Percentiles rank a stretch among this genome's conserved stretches.
phyloP scores from a whole-genome alignment of 2,797 vertebrate genomes.

The Alectoris magna region DNA sequence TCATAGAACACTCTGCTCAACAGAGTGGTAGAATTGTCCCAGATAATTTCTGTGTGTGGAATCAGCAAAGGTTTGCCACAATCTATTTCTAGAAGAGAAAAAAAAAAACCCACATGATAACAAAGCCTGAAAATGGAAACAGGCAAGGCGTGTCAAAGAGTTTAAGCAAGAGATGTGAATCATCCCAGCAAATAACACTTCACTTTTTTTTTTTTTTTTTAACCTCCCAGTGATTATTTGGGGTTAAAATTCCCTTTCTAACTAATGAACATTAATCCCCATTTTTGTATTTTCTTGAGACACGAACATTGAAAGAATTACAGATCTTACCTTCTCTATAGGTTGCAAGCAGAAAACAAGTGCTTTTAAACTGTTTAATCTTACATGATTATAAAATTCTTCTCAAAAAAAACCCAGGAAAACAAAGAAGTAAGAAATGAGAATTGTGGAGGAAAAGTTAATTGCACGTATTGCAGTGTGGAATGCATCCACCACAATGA shows the following conservation, averaged over 20 bases:
- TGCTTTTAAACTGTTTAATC: background rate
- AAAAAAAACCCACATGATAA: background rate
- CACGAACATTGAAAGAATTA: background rate
- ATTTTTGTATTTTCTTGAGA: background rate
- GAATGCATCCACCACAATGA: background rate
- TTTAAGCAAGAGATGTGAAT: background rate
- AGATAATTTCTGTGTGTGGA: constrained; percentile 78
- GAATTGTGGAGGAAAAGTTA: background rate
- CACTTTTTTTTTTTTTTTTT: background rate
- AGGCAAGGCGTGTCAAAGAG: background rate
- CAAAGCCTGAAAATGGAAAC: background rate
- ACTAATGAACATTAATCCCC: background rate
- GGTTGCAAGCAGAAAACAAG: background rate
- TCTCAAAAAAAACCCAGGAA: background rate
- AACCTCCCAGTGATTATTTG: background rate
- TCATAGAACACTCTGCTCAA: constrained; percentile 80
- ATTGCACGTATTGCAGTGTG: background rate
- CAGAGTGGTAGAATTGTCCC: constrained; percentile 75
- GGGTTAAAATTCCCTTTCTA: background rate
- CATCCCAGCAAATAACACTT: background rate
- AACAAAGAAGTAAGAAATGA: background rate
- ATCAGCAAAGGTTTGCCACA: constrained; percentile 82
- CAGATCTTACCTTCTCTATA: background rate
- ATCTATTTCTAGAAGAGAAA: constrained; percentile 81
- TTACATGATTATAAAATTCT: background rate